Percentiles rank a stretch among this genome's conserved stretches.
Conservation (phyloP, 1,140 invertebrate species). For the Hyles vespertilio region DNA sequence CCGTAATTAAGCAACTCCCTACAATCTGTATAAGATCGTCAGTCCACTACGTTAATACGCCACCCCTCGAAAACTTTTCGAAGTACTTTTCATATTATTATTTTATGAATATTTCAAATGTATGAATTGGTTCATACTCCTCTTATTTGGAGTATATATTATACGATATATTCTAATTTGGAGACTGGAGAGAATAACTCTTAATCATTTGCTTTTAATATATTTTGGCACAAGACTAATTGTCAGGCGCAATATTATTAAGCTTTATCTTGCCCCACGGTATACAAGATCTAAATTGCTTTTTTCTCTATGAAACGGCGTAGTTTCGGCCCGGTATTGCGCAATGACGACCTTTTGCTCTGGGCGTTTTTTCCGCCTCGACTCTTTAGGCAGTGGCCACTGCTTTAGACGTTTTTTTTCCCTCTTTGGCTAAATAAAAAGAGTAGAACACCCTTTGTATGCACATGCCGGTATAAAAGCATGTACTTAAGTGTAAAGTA, state of each 20-base stretch:
- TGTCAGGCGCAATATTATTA: conserved; percentile 23
- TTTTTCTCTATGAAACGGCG: conserved; percentile 34
- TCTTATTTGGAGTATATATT: no score
- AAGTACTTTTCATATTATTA: no score
- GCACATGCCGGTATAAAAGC: conserved; percentile 4
- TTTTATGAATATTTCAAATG: no score
- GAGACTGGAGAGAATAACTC: no score
- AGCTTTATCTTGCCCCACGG: conserved; percentile 20
- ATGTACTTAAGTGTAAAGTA: neutral
- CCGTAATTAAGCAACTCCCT: no score
- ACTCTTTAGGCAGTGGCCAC: conserved; percentile 22
- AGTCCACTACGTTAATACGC: no score
- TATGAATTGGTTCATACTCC: no score
- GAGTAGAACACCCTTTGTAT: conserved; percentile 3
- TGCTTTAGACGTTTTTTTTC: conserved; percentile 28
- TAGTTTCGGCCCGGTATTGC: conserved; percentile 31
- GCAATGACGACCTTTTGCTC: conserved; percentile 43
- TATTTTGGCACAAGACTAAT: conserved; percentile 7
- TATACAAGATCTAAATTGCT: conserved; percentile 43
- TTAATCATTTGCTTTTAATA: no score
- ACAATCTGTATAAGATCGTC: no score
- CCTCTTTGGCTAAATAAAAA: conserved; percentile 24
- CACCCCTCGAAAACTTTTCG: no score
- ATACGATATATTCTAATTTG: no score
- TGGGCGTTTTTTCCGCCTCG: conserved; percentile 39